Conservation (phyloP, 2,888 invertebrate species). For the Hirudinaria manillensis region DNA sequence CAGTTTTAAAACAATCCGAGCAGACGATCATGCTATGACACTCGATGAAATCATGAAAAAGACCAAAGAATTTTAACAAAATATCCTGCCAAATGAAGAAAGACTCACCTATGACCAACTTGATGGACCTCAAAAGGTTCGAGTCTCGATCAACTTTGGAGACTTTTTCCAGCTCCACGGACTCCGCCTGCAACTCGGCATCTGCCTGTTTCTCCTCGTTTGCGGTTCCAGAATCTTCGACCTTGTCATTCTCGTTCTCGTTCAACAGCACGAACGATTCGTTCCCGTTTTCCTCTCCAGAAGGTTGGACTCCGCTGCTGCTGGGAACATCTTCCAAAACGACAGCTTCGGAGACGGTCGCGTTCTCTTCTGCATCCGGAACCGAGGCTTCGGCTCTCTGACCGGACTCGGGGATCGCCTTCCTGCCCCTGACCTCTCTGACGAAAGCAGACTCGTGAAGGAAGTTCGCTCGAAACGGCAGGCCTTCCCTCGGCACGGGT, state of each 20-base stretch:
- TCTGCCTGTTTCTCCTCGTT: constrained; percentile 29
- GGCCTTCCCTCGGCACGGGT: not conserved
- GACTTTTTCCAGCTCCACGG: not conserved
- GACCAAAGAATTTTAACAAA: not conserved
- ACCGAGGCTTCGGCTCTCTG: too few relatives aligned
- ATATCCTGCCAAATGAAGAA: too few relatives aligned
- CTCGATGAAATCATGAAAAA: not conserved
- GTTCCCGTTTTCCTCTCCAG: not conserved
- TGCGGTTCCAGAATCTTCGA: not conserved
- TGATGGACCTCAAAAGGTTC: constrained; percentile 42
- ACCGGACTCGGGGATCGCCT: too few relatives aligned
- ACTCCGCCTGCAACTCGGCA: not conserved
- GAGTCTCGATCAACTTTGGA: not conserved
- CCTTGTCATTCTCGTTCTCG: constrained; percentile 13
- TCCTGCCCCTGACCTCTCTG: not conserved
- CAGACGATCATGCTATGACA: too few relatives aligned
- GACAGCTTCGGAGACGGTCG: not conserved
- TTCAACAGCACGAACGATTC: not conserved
- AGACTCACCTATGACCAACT: constrained; percentile 48
- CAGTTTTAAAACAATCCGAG: not conserved
- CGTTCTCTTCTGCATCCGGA: too few relatives aligned
- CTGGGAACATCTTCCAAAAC: not conserved
- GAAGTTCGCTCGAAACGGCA: not conserved
- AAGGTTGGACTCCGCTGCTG: not conserved
- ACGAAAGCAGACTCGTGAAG: not conserved